Percentiles rank a stretch among this genome's conserved stretches.
These are phyloP conservation scores for Sarcophaga carnaria DNA, from an alignment of 2,888 invertebrate genomes.

Conservation along the genomic window DNA sequence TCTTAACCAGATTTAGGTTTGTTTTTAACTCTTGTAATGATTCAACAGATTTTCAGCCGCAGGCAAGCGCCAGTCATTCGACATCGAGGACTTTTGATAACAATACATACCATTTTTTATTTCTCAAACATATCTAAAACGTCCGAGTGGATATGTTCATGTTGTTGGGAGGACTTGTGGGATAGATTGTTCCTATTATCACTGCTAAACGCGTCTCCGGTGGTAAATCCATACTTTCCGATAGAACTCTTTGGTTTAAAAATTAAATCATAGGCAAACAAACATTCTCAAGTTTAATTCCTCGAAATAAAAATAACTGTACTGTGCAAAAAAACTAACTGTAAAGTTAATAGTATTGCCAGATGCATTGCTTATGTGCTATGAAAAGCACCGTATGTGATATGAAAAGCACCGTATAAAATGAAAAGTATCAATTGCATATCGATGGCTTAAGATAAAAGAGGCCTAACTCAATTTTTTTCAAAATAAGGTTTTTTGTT, in stretches of 20 bases:
- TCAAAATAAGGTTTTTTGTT: too few relatives aligned
- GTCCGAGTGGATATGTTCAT: conserved; percentile 55
- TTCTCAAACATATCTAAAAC: conserved; percentile 77
- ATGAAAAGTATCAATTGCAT: too few relatives aligned
- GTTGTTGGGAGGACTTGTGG: background rate
- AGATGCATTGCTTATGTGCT: background rate
- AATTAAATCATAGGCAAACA: background rate
- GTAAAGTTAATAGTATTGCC: background rate
- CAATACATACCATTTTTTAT: conserved; percentile 71
- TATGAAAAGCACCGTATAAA: too few relatives aligned
- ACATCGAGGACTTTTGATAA: conserved; percentile 72
- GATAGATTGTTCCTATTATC: background rate
- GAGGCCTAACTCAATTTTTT: too few relatives aligned
- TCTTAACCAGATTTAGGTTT: conserved; percentile 89
- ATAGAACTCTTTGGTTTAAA: background rate
- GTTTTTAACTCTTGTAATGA: conserved; percentile 84
- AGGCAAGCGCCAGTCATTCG: conserved; percentile 74
- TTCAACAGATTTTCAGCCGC: conserved; percentile 75
- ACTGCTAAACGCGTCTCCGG: background rate
- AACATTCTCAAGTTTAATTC: background rate
- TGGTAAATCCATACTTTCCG: conserved; percentile 29
- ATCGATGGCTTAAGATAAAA: too few relatives aligned
- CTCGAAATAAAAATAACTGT: background rate
- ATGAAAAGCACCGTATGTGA: too few relatives aligned
- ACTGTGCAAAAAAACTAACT: background rate